Evolutionary conservation across 1,140 invertebrate genomes (phyloP).

Genomic region (Polypedilum vanderplanki): DNA sequence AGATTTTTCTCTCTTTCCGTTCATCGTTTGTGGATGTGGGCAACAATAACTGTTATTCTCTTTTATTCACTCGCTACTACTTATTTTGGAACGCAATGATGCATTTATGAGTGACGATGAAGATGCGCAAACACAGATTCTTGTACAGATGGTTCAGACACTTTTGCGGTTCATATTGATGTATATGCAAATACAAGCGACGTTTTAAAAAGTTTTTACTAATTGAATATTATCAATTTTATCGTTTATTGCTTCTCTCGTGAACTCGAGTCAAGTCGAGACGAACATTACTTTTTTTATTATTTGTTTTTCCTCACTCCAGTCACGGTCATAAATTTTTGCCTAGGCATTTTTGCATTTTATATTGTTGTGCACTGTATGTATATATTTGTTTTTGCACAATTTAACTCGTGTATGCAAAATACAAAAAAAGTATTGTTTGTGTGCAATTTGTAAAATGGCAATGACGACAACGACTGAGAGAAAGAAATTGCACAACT

Average conservation of each 20-base stretch:
- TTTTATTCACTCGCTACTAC: no score
- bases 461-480: neutral
- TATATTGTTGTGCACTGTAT: neutral
- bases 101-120: neutral
- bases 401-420: neutral
- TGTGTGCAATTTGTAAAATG: neutral
- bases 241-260: neutral
- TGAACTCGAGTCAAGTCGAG: neutral
- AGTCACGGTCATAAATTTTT: conserved; percentile 12
- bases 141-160: no score
- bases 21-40: neutral
- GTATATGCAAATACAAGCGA: neutral
- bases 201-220: neutral
- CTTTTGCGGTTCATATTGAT: neutral
- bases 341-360: neutral
- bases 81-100: neutral
- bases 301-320: conserved; percentile 4
- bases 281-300: neutral
- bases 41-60: conserved; percentile 15
- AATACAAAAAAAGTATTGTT: neutral
- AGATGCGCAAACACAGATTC: no score
- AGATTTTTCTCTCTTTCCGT: neutral
- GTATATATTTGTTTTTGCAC: neutral
- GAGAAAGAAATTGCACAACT: neutral
- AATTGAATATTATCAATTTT: conserved; percentile 20